Evolutionary conservation across 2,113 vertebrate species (phyloP), one percentile per base, ranked within the genome.

Genomic region (Pachypanchax playfairii): DNA sequence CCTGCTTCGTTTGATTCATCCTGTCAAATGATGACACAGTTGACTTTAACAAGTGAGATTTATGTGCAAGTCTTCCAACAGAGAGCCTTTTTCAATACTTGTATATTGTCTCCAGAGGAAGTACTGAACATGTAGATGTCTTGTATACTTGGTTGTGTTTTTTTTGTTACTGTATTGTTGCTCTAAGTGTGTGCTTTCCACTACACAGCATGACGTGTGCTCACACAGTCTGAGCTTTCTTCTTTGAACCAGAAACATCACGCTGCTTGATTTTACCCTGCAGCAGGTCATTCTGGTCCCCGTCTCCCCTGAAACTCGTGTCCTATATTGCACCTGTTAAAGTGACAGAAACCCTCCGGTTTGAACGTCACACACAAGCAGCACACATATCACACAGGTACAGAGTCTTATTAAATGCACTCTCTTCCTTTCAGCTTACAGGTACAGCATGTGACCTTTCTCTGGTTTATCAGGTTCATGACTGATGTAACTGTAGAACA

Each of bases 321-420:
- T 78, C 26, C 67, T 62, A 70, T 44, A 68, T 68, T 63, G 59
- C 57, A 53, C 54, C 72, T 73, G 75, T 49, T 48, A 73, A 65
- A 81, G 60, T 61, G 66, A 60, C 59, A 25, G 39, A 65, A 52
- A 74, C 64, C 69, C 64, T 9, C 39, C 26, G 79, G 73, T 65
- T 59, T 38, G 24, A 17, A 25, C 57, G 70, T 77, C 62, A 71
- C 57, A 73, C 54, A 71, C 21, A n/a, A 67, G 56, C 3, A 0
- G 31, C 48, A 70, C 56, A 44, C 57, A 50, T 28, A 43, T 57
- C 64, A 47, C 49, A 55, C 63, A 52, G 25, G 26, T 22, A 39
- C 71, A 46, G 39, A 65, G 79, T 46, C 29, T 70, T 72, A 68
- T 80, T 73, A 76, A 70, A 78, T 76, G 70, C 15, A 11, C 20